Conservation (phyloP, 1,140 invertebrate genomes). For the Drosophila kanapiae region DNA sequence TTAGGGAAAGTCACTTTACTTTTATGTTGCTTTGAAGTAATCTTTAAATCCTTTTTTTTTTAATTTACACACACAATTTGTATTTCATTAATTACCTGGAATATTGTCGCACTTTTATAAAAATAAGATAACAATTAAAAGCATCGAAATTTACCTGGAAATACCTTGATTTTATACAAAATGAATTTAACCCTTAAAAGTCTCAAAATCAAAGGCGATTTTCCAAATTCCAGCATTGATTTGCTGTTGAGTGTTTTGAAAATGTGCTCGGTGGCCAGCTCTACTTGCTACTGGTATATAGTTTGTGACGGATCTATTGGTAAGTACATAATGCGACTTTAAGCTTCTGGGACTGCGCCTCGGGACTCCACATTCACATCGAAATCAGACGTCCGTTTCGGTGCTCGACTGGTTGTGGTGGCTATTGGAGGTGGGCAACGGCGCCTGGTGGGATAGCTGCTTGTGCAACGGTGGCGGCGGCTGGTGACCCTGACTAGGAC, state of each 20-base stretch:
- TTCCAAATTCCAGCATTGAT: neutral
- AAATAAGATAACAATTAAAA: too few species aligned
- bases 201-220: constrained; percentile 5
- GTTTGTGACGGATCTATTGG: constrained; percentile 41
- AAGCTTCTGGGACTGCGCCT: constrained; percentile 11
- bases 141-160: too few species aligned
- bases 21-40: too few species aligned
- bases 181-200: neutral
- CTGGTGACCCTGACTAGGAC: constrained; percentile 4
- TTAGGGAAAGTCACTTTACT: neutral
- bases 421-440: constrained; percentile 50
- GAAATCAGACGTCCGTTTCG: constrained; percentile 72
- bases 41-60: too few species aligned
- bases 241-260: neutral
- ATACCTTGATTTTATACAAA: neutral
- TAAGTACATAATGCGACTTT: constrained; percentile 36
- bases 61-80: too few species aligned
- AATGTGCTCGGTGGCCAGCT: constrained; percentile 18
- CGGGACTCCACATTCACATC: neutral
- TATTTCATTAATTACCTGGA: too few species aligned
- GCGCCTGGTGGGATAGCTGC: constrained; percentile 66
- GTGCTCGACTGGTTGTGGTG: constrained; percentile 54
- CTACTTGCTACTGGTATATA: constrained; percentile 22
- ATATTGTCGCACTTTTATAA: neutral
- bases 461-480: constrained; percentile 56